phyloP scores from a whole-genome alignment of 2,888 invertebrate species.

The Acronicta leporina region DNA sequence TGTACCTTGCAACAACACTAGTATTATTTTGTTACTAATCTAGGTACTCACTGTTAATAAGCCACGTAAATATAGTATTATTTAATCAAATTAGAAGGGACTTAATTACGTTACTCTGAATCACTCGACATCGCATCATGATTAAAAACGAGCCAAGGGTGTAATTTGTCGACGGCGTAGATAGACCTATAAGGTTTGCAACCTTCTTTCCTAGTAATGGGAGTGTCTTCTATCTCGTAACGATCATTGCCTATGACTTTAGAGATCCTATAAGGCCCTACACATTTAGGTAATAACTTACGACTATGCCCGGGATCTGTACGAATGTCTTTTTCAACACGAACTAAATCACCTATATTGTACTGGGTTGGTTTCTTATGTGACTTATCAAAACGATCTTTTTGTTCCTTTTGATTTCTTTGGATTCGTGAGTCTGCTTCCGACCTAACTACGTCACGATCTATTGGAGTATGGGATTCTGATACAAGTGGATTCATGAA shows the following conservation, averaged over 20 bases:
- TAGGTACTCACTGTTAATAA: neutral
- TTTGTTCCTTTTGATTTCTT: constrained; percentile 1
- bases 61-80: neutral
- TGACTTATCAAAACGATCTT: constrained; percentile 7
- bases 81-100: too few species aligned
- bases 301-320: constrained; percentile 5
- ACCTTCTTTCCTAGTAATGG: too few species aligned
- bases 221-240: too few species aligned
- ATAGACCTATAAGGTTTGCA: too few species aligned
- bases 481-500: neutral
- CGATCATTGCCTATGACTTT: too few species aligned
- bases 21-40: too few species aligned
- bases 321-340: neutral
- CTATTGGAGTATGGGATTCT: constrained; percentile 2
- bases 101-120: constrained; percentile 1
- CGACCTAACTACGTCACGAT: constrained; percentile 2
- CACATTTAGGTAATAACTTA: constrained; percentile 6
- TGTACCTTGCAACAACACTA: too few species aligned
- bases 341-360: neutral
- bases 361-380: constrained; percentile 12
- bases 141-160: constrained; percentile 17
- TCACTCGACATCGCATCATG: constrained; percentile 15
- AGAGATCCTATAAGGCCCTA: constrained; percentile 1
- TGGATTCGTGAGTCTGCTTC: neutral
- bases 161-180: neutral